Percentiles rank a stretch among this genome's conserved stretches.
These are phyloP conservation scores for Leucopternis melanops DNA, from an alignment of 2,113 vertebrate species.

Conservation along the genomic window DNA sequence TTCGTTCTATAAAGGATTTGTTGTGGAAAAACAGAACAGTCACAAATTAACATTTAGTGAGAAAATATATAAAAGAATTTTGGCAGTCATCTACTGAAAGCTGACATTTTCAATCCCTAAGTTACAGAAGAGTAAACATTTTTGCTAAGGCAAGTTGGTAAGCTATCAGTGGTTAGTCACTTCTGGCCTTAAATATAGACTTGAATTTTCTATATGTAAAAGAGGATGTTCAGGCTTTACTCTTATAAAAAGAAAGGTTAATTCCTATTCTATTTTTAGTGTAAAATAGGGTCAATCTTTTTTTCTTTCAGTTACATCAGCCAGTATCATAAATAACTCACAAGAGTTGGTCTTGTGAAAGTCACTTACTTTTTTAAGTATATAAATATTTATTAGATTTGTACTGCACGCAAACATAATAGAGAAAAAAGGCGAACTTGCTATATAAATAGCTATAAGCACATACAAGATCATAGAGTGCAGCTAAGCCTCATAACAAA, in stretches of 20 bases:
- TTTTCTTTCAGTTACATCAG: background rate
- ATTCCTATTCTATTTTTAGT: background rate
- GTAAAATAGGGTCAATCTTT: background rate
- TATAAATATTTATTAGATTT: conserved; percentile 2
- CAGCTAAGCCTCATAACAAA: background rate
- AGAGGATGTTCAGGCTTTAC: background rate
- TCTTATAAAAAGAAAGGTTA: background rate
- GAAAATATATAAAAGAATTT: background rate
- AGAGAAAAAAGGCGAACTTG: background rate
- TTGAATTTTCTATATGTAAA: background rate
- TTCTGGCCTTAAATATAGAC: background rate
- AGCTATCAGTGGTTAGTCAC: background rate
- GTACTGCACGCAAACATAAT: background rate
- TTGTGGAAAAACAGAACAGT: background rate
- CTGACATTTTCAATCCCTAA: background rate
- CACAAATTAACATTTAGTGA: background rate
- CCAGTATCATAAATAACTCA: background rate
- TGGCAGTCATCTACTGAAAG: background rate
- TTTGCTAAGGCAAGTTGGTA: background rate
- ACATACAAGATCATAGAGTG: background rate
- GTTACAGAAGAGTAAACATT: background rate
- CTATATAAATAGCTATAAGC: background rate
- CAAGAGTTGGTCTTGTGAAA: background rate
- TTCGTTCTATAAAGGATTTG: background rate
- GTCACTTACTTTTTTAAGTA: background rate